Conservation (phyloP, 2,113 vertebrate species). For the Recurvirostra avosetta region DNA sequence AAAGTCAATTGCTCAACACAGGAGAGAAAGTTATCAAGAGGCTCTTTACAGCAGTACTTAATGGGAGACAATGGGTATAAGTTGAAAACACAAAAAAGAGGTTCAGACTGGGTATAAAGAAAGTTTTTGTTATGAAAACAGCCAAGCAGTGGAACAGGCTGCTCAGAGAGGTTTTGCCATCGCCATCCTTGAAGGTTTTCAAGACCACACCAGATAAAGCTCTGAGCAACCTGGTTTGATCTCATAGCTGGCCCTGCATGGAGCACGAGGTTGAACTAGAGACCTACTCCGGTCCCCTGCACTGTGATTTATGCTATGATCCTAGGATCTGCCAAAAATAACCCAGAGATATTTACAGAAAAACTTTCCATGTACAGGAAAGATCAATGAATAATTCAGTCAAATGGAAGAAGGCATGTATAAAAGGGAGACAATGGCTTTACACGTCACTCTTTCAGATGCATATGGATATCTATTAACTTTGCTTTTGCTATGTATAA, state of each 20-base stretch:
- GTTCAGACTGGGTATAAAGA: neutral
- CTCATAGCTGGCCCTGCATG: neutral
- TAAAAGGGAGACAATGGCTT: neutral
- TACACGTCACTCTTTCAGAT: neutral
- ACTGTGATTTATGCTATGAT: neutral
- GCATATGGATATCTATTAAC: neutral
- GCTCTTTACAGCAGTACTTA: neutral
- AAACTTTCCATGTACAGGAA: neutral
- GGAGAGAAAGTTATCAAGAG: neutral
- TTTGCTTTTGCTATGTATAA: neutral
- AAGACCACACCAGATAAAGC: neutral
- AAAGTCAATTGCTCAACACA: neutral
- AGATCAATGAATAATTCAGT: neutral
- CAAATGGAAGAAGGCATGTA: neutral
- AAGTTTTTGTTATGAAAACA: neutral
- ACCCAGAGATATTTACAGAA: neutral
- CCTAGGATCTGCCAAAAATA: neutral
- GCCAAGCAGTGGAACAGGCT: neutral
- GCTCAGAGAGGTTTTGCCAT: neutral
- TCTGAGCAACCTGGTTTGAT: neutral
- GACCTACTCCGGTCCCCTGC: neutral
- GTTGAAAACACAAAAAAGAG: neutral
- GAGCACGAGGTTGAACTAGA: neutral
- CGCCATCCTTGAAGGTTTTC: fast-evolving
- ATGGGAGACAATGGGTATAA: neutral